Conservation (phyloP, 30 jellyfish, hydroid and myxozoan species). For the Sanderia malayensis region DNA sequence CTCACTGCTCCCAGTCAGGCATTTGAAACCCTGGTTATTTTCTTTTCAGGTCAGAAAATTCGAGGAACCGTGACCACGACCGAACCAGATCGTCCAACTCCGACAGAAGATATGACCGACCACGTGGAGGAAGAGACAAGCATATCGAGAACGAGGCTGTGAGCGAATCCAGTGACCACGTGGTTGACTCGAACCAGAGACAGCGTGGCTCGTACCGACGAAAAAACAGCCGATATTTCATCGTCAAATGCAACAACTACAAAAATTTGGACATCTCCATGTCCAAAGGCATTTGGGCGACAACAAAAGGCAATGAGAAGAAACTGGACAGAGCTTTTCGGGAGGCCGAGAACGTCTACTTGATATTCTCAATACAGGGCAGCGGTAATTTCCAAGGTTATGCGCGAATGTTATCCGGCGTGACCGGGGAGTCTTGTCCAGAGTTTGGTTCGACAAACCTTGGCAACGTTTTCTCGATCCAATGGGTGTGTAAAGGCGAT, state of each 20-base stretch:
- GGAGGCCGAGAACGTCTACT: constrained; percentile 55
- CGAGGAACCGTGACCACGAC: constrained; percentile 26
- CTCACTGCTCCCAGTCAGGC: no score
- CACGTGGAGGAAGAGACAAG: constrained; percentile 41
- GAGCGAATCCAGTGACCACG: constrained; percentile 18
- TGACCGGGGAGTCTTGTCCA: constrained; percentile 62
- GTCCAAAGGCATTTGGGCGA: constrained; percentile 93
- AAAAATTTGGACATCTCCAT: constrained; percentile 81
- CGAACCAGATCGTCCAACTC: constrained; percentile 5
- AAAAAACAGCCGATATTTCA: constrained; percentile 61
- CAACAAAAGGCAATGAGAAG: constrained; percentile 87
- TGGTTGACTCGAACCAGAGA: constrained; percentile 3
- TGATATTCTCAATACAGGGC: constrained; percentile 90
- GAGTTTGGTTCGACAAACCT: constrained; percentile 85
- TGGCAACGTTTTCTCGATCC: constrained; percentile 78
- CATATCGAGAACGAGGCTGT: constrained; percentile 7
- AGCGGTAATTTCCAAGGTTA: constrained; percentile 93
- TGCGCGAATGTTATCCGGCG: constrained; percentile 82
- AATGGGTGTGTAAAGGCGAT: constrained; percentile 82
- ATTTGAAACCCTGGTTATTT: no score
- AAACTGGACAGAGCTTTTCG: constrained; percentile 82
- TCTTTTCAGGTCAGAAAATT: constrained; percentile 5
- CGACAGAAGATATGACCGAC: constrained; percentile 22
- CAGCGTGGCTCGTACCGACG: constrained; percentile 8
- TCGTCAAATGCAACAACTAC: constrained; percentile 88